Percentiles rank a stretch among this genome's conserved stretches.
phyloP scores from a whole-genome alignment of 2,113 vertebrate species.

The Zosterops japonicus region DNA sequence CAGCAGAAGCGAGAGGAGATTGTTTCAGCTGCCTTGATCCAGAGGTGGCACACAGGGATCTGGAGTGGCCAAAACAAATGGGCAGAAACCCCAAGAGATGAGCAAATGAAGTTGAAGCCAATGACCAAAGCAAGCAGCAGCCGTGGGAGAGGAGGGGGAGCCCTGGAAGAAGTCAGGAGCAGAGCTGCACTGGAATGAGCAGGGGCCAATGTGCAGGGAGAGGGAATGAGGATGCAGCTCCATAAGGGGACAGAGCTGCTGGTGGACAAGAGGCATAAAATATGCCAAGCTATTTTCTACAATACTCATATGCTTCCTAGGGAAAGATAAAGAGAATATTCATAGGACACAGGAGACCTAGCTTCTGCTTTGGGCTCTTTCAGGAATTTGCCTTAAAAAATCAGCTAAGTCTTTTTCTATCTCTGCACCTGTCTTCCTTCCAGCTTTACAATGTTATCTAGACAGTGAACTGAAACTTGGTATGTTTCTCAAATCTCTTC shows the following conservation, averaged over 20 bases:
- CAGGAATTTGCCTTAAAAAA: not conserved
- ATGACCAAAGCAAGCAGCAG: accelerated
- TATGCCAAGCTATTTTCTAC: not conserved
- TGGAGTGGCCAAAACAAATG: not conserved
- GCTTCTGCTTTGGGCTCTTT: not conserved
- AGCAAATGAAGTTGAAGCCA: not conserved
- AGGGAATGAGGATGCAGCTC: accelerated
- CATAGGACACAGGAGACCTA: not conserved
- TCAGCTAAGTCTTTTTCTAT: not conserved
- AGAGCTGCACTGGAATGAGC: accelerated
- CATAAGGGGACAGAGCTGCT: not conserved
- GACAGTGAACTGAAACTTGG: not conserved
- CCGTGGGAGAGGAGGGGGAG: accelerated
- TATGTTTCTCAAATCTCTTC: not conserved
- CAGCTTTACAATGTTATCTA: not conserved
- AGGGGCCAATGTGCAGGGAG: accelerated
- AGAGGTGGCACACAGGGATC: not conserved
- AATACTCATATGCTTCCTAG: not conserved
- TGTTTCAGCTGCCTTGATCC: not conserved
- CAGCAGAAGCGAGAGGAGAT: not conserved
- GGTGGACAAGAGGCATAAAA: not conserved
- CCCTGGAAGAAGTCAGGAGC: not conserved
- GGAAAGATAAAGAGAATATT: not conserved
- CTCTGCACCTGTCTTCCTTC: not conserved
- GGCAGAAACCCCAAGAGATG: not conserved